Percentiles rank a stretch among this genome's conserved stretches.
Evolutionary conservation across 2,888 invertebrate species (phyloP).

Genomic region (Trichogramma dendrolimi): DNA sequence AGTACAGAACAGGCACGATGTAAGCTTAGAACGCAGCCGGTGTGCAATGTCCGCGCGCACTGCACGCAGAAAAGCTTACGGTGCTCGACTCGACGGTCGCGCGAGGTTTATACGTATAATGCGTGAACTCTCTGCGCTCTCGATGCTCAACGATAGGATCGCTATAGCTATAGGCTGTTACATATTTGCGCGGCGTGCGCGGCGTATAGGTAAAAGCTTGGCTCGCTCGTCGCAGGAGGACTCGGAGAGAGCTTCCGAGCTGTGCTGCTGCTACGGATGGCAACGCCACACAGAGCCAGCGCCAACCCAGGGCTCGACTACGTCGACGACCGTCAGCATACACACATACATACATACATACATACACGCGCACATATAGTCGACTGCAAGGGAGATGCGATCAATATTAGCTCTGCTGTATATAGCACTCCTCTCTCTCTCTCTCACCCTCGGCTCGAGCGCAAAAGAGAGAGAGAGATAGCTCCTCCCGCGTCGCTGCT

Average conservation of each 20-base stretch:
- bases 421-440: not conserved
- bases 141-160: no score
- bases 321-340: not conserved
- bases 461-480: not conserved
- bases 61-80: no score
- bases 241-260: no score
- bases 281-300: slow-evolving; percentile 46
- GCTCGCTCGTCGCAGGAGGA: no score
- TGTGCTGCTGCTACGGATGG: slow-evolving; percentile 24
- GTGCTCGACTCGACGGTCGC: not conserved
- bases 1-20: no score
- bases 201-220: no score
- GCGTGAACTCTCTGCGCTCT: no score
- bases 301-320: not conserved
- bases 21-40: no score
- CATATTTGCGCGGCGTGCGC: no score
- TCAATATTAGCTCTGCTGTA: not conserved
- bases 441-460: slow-evolving; percentile 7
- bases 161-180: no score
- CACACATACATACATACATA: not conserved
- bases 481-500: no score
- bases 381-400: not conserved
- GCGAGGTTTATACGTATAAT: not conserved
- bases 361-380: not conserved
- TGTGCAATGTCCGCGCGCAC: no score